Evolutionary conservation across 2,888 invertebrate genomes (phyloP).

Genomic region (Pandemis cinnamomeana): DNA sequence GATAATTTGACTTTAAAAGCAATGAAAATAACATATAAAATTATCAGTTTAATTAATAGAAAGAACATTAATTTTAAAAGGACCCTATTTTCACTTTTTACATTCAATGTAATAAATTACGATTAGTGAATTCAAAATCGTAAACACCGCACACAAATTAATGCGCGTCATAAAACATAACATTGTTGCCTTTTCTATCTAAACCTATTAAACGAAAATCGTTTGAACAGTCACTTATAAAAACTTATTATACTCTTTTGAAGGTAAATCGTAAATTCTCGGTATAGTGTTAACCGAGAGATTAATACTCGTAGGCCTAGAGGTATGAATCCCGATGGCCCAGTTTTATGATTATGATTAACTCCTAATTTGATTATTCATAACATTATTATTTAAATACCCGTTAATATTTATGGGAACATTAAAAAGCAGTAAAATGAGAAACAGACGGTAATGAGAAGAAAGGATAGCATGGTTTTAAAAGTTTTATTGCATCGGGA

Average conservation of each 20-base stretch:
- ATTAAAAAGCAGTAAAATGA: conserved; percentile 59
- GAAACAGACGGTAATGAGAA: conserved; percentile 48
- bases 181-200: conserved; percentile 25
- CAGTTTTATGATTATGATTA: conserved; percentile 56
- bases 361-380: conserved; percentile 61
- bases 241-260: conserved; percentile 9
- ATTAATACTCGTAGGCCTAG: conserved; percentile 46
- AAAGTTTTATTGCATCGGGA: conserved; percentile 57
- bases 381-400: conserved; percentile 57
- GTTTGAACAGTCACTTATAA: conserved; percentile 17
- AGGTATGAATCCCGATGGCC: conserved; percentile 48
- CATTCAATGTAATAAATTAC: conserved; percentile 11
- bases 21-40: neutral
- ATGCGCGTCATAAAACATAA: conserved; percentile 12
- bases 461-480: conserved; percentile 55
- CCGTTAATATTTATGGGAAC: conserved; percentile 58
- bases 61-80: neutral
- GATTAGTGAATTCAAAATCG: conserved; percentile 16
- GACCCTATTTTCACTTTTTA: neutral
- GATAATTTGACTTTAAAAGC: no score
- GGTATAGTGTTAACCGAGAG: conserved; percentile 44
- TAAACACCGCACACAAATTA: conserved; percentile 17
- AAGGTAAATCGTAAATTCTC: conserved; percentile 20
- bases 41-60: neutral
- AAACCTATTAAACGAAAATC: conserved; percentile 24